Evolutionary conservation across 2,113 vertebrate species (phyloP), one percentile per base, ranked within the genome.

Genomic region (Lepisosteus osseus): DNA sequence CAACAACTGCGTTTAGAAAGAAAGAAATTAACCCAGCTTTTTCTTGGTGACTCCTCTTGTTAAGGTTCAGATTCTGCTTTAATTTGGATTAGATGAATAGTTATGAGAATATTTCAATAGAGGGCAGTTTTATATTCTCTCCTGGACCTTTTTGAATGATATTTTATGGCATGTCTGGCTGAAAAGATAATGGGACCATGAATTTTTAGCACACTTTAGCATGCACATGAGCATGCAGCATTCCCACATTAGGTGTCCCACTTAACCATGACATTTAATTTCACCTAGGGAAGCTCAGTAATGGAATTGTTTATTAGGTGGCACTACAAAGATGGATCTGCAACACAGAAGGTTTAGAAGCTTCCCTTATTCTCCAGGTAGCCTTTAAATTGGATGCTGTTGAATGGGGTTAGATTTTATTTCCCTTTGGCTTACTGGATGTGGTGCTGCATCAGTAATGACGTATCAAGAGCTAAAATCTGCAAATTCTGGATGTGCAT

Each of bases 221-320:
- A 70, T 71, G 56, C 67, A 14, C 69, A 67, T 29, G 65, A 41
- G 76, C 65, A 47, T 72, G 78, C 55, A 69, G 57, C 71, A 79
- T 81, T 75, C 62, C 65, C 65, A 75, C 73, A 69, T 72, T 79
- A 76, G 63, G 69, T 80, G 77, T 86, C 67, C 77, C 76, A 80
- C 80, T 87, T 85, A 83, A 81, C 70, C 73, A 66, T 79, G 69
- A 86, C 78, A 84, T 77, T 80, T 68, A 76, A 77, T 88, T 85
- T 76, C 70, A 86, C 83, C 79, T 61, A 78, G 78, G 67, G 64
- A 81, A 81, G 71, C 69, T 56, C 63, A 73, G 62, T 82, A 81
- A 78, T 82, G 68, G 75, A 86, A 79, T 81, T 77, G 68, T 77
- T 85, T 70, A 71, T 78, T 72, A 84, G 63, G 76, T 65, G 76